Evolutionary conservation across 2,113 vertebrate genomes (phyloP), one percentile per base, ranked within the genome.

Genomic region (Amblyopsis rosae): DNA sequence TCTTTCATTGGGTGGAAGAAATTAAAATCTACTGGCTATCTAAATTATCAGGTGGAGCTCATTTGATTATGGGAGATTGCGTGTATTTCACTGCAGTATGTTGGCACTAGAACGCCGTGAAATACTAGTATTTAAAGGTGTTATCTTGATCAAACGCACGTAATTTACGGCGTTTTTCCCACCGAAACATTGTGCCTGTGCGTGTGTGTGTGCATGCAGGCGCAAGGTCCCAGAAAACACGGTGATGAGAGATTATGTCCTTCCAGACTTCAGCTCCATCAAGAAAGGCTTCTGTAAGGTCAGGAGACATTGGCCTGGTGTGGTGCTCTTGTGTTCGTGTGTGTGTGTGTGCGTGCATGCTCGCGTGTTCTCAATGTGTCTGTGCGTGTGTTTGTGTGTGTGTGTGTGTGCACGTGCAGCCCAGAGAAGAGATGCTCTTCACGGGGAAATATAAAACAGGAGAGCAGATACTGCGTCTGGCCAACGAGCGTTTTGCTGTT

Each of bases 281-380:
- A 99, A 98, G 87, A 98, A 99, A 76, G 98, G 98, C 12, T 98
- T 97, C 92, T 98, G 97, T 88, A 99, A 99, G 96, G 96, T 98
- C 92, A 86, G 77, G 57, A 67, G 53, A 5, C 1, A 26, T 26
- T 26, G 26, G 26, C 56, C 11, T 32, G 54, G 10, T 0, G 15
- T 33, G 15, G 13, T 35, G 50, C 2, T 45, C 17, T 53, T 2
- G 4, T 13, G 35, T 41, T 46, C 7, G 11, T 53, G 5, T 12
- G 12, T 55, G 12, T 12, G 16, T 55, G 53, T 11, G 12, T n/a
- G 7, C 17, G 6, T 9, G 6, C 17, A 5, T 1, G 15, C 54
- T 8, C 54, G 7, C 13, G 5, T 17, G 53, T 55, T 55, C 8
- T 9, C 41, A 0, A 7, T 41, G 9, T n/a, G 1, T 33, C 1